Base-by-base conservation (phyloP, 2,113 vertebrate species). In the Apodemus sylvaticus region DNA sequence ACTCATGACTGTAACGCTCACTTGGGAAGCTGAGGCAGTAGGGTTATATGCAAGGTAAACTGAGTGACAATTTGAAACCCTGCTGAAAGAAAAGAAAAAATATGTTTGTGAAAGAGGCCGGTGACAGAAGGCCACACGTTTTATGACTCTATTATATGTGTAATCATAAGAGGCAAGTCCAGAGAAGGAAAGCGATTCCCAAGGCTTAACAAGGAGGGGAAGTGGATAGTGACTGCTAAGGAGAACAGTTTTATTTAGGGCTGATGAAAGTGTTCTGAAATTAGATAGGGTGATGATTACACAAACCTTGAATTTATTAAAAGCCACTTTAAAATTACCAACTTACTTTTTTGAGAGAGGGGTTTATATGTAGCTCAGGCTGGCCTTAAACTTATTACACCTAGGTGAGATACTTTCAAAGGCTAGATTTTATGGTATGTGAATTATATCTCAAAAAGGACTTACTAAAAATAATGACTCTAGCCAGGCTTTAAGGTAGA, bases 401-500 rank as follows among this genome's bases (percentile, higher is more conserved):
- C 19, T 36, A 88, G 36, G 24, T 39, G 55, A 39, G 31, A 55
- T 77, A 86, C 3, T 87, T 95, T 93, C 36, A 94, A 93, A 94
- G 70, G 36, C 3, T 64, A n/a, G 66, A 29, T 85, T 87, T 53
- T 85, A 76, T 66, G 66, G 14, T 39, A 51, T 71, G 16, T 93
- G 64, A 87, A 31, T 89, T 71, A 24, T 14, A 62, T 34, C 58
- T 93, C 60, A 78, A 64, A 73, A 73, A 89, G 90, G 16, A 29
- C 82, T 86, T 93, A 79, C 42, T 94, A 89, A 93, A 93, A 93
- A 76, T 58, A 88, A 66, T 34, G 12, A 34, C 31, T 31, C 31
- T 68, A 68, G 66, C 66, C 12, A 34, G 64, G 64, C 29, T 66
- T 66, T 66, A 66, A 51, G 60, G 7, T 60, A 85, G 39, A 60